These are phyloP conservation scores for Calephelis nemesis DNA, from an alignment of 1,140 invertebrate genomes.

Conservation along the genomic window DNA sequence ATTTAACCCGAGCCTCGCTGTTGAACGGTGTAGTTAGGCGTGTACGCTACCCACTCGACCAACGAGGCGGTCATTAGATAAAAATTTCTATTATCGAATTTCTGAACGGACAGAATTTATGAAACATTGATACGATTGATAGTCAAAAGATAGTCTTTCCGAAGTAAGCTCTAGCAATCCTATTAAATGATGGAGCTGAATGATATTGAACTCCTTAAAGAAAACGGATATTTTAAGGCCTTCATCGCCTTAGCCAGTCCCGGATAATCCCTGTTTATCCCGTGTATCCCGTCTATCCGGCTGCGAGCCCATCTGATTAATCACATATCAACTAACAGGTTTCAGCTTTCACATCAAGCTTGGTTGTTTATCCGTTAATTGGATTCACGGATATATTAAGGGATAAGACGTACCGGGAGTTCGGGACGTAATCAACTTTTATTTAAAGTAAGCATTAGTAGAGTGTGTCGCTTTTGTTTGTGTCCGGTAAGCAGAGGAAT, in stretches of 20 bases:
- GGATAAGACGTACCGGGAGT: neutral
- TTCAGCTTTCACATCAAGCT: slow-evolving; percentile 20
- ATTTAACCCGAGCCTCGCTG: no score
- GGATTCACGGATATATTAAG: neutral
- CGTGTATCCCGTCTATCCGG: slow-evolving; percentile 9
- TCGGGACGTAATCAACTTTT: neutral
- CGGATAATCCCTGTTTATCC: slow-evolving; percentile 19
- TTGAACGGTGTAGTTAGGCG: no score
- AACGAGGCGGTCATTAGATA: no score
- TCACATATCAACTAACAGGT: slow-evolving; percentile 19
- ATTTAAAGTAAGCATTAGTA: neutral
- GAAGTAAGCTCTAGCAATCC: no score
- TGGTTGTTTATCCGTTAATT: slow-evolving; percentile 8
- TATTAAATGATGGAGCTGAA: neutral
- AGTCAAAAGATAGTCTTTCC: no score
- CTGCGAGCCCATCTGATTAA: slow-evolving; percentile 9
- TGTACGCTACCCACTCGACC: no score
- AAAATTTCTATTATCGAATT: no score
- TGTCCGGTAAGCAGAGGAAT: no score
- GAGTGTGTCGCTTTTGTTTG: no score
- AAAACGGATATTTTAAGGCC: slow-evolving; percentile 11
- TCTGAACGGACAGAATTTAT: no score
- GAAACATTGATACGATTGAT: no score
- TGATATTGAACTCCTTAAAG: neutral
- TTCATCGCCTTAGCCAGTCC: slow-evolving; percentile 12